phyloP scores from a whole-genome alignment of 2,888 invertebrate genomes.

The Panorpa germanica region DNA sequence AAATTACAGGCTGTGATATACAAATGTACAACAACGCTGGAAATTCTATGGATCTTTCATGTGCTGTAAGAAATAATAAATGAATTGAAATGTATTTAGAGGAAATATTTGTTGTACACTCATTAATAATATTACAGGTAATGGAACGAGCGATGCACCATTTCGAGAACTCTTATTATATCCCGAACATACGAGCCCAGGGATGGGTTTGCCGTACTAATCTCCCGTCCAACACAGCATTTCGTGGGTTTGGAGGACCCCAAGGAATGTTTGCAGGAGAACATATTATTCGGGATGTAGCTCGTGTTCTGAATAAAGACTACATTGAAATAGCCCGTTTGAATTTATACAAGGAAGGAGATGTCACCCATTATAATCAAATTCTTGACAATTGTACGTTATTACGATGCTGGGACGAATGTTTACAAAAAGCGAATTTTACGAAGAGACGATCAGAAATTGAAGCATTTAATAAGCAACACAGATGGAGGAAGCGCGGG shows the following conservation, averaged over 20 bases:
- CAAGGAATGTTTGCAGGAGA: slow-evolving; percentile 82
- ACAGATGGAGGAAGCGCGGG: slow-evolving; percentile 77
- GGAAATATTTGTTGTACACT: no score
- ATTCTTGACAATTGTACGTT: slow-evolving; percentile 51
- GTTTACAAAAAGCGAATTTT: slow-evolving; percentile 45
- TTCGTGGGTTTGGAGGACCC: slow-evolving; percentile 81
- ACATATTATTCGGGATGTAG: slow-evolving; percentile 56
- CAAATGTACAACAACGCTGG: slow-evolving; percentile 70
- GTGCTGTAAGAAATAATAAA: slow-evolving; percentile 45
- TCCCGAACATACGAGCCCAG: slow-evolving; percentile 49
- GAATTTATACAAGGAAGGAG: slow-evolving; percentile 68
- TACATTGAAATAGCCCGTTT: slow-evolving; percentile 40
- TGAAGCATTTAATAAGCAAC: slow-evolving; percentile 51
- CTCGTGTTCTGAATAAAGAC: slow-evolving; percentile 43
- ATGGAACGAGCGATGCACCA: slow-evolving; percentile 70
- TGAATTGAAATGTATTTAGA: no score
- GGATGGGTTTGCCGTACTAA: slow-evolving; percentile 75
- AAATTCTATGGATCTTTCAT: slow-evolving; percentile 63
- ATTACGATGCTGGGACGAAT: slow-evolving; percentile 59
- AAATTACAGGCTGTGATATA: slow-evolving; percentile 51
- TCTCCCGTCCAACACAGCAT: slow-evolving; percentile 81
- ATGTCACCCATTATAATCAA: slow-evolving; percentile 61
- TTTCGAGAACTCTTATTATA: slow-evolving; percentile 64
- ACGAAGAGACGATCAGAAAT: slow-evolving; percentile 33
- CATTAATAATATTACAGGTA: slow-evolving; percentile 50